Percentiles rank a stretch among this genome's conserved stretches.
These are phyloP conservation scores for Tiaroga cobitis DNA, from an alignment of 2,797 vertebrate species.

Conservation along the genomic window DNA sequence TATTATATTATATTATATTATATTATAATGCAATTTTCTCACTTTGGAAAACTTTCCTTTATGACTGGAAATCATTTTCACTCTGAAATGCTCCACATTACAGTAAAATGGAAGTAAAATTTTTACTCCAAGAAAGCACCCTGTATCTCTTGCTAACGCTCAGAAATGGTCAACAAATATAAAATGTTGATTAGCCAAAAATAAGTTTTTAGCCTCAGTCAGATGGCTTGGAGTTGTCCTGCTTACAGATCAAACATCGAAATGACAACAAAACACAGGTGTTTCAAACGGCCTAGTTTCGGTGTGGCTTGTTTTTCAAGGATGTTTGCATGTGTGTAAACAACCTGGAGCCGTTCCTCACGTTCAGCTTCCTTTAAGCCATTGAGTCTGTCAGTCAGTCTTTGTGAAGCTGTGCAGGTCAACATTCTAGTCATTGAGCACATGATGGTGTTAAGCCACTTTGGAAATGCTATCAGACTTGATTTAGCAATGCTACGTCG, in stretches of 20 bases:
- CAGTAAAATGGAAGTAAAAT: background rate
- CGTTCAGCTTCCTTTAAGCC: background rate
- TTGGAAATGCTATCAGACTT: constrained; percentile 6
- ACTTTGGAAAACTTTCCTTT: background rate
- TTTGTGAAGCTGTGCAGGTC: background rate
- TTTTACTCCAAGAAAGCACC: background rate
- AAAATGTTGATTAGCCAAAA: background rate
- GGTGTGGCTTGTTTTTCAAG: constrained; percentile 37
- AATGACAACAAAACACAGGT: constrained; percentile 27
- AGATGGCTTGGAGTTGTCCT: background rate
- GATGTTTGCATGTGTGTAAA: constrained; percentile 39
- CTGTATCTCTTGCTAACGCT: background rate
- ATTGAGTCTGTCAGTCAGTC: background rate
- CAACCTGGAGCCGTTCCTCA: constrained; percentile 25
- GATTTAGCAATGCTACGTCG: background rate
- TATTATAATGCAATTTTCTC: background rate
- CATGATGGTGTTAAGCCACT: constrained; percentile 6
- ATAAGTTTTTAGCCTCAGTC: background rate
- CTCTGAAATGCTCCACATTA: background rate
- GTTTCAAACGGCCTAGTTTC: constrained; percentile 40
- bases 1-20: background rate
- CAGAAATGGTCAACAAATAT: background rate
- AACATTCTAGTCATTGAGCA: constrained; percentile 12
- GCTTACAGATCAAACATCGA: background rate
- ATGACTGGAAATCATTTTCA: background rate